These are phyloP conservation scores for Pinctada fucata DNA, from an alignment of 2,888 invertebrate species.

Conservation along the genomic window DNA sequence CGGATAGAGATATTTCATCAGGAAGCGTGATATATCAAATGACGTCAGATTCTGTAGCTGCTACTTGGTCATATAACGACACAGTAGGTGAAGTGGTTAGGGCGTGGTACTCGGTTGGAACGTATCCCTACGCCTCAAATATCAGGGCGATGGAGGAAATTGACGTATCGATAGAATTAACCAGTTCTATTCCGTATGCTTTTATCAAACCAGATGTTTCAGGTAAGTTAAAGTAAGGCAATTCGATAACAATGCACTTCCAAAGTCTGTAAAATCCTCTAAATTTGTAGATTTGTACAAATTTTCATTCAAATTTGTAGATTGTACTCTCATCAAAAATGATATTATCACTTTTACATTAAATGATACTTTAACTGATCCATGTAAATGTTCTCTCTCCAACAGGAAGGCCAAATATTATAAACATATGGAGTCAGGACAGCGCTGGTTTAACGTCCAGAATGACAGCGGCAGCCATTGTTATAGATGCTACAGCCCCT, in stretches of 20 bases:
- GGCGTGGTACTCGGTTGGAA: slow-evolving; percentile 36
- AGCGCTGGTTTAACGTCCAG: slow-evolving; percentile 46
- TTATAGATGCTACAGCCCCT: slow-evolving; percentile 52
- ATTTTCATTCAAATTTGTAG: too few species aligned
- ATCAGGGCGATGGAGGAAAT: slow-evolving; percentile 12
- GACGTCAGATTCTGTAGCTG: slow-evolving; percentile 31
- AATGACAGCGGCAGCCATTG: slow-evolving; percentile 49
- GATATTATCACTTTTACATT: too few species aligned
- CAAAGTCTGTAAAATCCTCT: neutral
- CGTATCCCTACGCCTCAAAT: slow-evolving; percentile 35
- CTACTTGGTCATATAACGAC: slow-evolving; percentile 36
- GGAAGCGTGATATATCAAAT: slow-evolving; percentile 29
- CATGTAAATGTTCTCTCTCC: too few species aligned
- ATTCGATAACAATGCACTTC: neutral
- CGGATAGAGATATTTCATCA: slow-evolving; percentile 31
- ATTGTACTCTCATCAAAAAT: too few species aligned
- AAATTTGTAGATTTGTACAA: too few species aligned
- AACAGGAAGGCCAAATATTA: slow-evolving; percentile 46
- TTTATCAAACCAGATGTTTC: slow-evolving; percentile 28
- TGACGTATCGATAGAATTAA: slow-evolving; percentile 15
- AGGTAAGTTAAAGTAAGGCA: slow-evolving; percentile 12
- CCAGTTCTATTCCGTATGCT: slow-evolving; percentile 22
- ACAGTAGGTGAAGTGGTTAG: slow-evolving; percentile 28
- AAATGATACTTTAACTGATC: too few species aligned
- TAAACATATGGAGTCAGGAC: slow-evolving; percentile 50